Conservation (phyloP, 2,113 vertebrate genomes). For the Nothoprocta perdicaria region DNA sequence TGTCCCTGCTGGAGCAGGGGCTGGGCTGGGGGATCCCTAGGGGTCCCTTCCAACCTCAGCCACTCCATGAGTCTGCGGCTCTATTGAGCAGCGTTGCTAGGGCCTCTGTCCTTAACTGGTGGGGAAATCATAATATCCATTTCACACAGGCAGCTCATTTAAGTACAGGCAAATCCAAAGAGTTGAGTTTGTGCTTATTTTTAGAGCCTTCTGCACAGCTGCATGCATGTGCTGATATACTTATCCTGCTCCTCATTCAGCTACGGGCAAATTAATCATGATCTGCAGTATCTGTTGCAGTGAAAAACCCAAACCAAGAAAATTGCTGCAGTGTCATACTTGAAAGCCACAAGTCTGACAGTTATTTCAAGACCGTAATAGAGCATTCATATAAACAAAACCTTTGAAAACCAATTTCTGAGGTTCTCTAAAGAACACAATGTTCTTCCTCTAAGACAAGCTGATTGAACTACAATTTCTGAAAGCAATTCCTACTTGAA, state of each 20-base stretch:
- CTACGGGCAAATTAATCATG: background rate
- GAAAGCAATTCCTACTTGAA: background rate
- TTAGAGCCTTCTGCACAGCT: background rate
- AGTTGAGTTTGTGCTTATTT: background rate
- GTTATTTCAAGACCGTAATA: background rate
- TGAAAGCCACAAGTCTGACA: background rate
- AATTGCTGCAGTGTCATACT: background rate
- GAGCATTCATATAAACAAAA: background rate
- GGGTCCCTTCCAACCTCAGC: too few relatives aligned
- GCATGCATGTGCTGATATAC: rapidly evolving
- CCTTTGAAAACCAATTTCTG: background rate
- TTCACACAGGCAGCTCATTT: background rate
- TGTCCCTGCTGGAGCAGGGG: too few relatives aligned
- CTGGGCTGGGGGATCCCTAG: too few relatives aligned
- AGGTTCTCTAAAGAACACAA: background rate
- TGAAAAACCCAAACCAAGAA: background rate
- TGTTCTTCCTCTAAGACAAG: background rate
- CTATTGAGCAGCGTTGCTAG: background rate
- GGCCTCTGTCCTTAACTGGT: background rate
- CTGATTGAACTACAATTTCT: background rate
- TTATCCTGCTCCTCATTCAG: background rate
- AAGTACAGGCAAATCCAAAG: background rate
- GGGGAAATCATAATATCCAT: background rate
- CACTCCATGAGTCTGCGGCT: too few relatives aligned
- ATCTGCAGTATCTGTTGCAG: background rate